phyloP scores from a whole-genome alignment of 2,113 vertebrate species.

The Boleophthalmus pectinirostris region DNA sequence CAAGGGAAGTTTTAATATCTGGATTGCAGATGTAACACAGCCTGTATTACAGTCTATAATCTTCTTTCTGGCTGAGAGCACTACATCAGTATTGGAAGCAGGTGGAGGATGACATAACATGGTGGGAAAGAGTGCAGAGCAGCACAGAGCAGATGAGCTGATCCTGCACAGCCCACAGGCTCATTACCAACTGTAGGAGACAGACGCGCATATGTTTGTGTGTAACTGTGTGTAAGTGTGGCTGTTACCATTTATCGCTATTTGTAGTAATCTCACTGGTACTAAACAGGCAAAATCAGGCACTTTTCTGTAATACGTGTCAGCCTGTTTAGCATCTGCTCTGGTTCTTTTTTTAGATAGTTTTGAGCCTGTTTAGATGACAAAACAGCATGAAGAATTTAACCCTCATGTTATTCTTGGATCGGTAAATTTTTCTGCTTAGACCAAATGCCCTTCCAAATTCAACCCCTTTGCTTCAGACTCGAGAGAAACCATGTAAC shows the following conservation, averaged over 20 bases:
- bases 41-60: conserved; percentile 48
- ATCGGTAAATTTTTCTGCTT: background rate
- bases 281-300: background rate
- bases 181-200: conserved; percentile 15
- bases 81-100: conserved; percentile 66
- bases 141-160: conserved; percentile 52
- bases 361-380: background rate
- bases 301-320: background rate
- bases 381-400: background rate
- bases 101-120: conserved; percentile 56
- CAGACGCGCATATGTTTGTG: conserved; percentile 15
- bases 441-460: background rate
- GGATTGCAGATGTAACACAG: conserved; percentile 64
- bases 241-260: conserved; percentile 13
- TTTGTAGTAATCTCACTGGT: conserved; percentile 8
- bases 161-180: conserved; percentile 28
- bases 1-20: conserved; percentile 66
- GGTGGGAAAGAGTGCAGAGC: conserved; percentile 55
- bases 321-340: conserved; percentile 8
- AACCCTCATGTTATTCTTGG: background rate
- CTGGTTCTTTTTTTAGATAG: background rate
- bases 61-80: conserved; percentile 55
- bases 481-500: background rate
- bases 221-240: background rate
- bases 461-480: background rate